These are phyloP conservation scores for Glaucomys volans DNA, from an alignment of 2,113 vertebrate species.

Conservation along the genomic window DNA sequence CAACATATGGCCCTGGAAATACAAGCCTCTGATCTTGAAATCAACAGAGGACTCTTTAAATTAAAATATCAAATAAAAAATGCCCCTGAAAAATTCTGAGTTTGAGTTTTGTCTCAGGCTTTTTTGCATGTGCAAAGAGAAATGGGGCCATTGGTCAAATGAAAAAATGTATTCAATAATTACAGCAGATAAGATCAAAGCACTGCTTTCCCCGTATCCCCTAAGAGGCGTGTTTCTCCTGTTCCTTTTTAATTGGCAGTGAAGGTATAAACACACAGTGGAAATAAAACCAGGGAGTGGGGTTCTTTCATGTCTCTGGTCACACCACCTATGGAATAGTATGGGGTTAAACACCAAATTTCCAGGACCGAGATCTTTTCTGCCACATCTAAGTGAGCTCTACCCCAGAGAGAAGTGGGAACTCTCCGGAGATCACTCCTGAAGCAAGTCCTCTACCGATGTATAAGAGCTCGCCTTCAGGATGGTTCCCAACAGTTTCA, in stretches of 20 bases:
- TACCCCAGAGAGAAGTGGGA: neutral
- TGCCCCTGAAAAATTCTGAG: neutral
- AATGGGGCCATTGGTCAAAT: neutral
- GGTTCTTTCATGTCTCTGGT: neutral
- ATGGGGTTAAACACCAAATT: neutral
- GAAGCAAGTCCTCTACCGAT: neutral
- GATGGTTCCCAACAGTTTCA: constrained; percentile 9
- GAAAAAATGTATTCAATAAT: constrained; percentile 39
- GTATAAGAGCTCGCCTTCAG: neutral
- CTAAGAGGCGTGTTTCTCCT: neutral
- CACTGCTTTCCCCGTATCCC: neutral
- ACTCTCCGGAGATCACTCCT: neutral
- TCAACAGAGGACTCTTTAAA: constrained; percentile 43
- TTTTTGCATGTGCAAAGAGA: neutral
- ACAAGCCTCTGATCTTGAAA: constrained; percentile 10
- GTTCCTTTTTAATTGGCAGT: constrained; percentile 34
- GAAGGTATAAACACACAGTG: constrained; percentile 46
- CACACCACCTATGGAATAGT: neutral
- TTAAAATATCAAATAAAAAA: constrained; percentile 59
- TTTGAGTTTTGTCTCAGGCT: neutral
- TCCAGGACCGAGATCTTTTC: neutral
- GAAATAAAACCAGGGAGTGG: constrained; percentile 8
- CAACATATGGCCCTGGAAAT: constrained; percentile 3
- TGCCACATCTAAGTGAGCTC: neutral
- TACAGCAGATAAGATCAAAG: constrained; percentile 36